Evolutionary conservation across 2,797 vertebrate genomes (phyloP).

Genomic region (Prionace glauca): DNA sequence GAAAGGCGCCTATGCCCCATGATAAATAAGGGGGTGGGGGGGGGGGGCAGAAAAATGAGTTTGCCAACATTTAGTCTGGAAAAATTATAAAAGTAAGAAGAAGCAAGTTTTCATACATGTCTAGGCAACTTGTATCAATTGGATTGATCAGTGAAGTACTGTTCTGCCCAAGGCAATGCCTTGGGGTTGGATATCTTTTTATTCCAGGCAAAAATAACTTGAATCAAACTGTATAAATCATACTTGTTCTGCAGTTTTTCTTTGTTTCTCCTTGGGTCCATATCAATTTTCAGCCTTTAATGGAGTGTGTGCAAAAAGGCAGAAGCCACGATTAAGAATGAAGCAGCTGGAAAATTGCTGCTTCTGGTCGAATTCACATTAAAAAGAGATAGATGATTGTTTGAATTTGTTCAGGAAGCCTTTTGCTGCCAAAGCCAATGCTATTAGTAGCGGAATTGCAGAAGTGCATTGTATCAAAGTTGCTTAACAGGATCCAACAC

Average conservation of each 20-base stretch:
- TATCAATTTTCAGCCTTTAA: neutral
- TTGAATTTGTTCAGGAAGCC: neutral
- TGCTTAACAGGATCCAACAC: neutral
- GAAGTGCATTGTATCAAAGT: neutral
- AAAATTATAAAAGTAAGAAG: neutral
- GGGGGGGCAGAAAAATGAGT: neutral
- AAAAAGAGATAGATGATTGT: neutral
- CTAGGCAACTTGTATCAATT: neutral
- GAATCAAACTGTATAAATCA: slow-evolving; percentile 21
- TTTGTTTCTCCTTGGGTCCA: neutral
- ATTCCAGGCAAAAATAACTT: slow-evolving; percentile 20
- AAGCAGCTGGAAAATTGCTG: slow-evolving; percentile 1
- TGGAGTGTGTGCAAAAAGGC: neutral
- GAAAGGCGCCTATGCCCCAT: too few species aligned
- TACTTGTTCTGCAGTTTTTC: neutral
- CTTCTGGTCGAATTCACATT: neutral
- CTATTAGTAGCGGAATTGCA: neutral
- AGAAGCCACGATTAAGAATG: neutral
- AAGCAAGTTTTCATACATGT: neutral
- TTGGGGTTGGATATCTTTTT: neutral
- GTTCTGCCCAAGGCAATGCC: neutral
- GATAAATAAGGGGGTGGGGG: too few species aligned
- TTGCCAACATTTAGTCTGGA: neutral
- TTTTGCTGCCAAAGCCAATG: neutral
- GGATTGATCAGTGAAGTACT: slow-evolving; percentile 1